These are phyloP conservation scores for Anguilla japonica DNA, from an alignment of 2,113 vertebrate species.

Conservation along the genomic window DNA sequence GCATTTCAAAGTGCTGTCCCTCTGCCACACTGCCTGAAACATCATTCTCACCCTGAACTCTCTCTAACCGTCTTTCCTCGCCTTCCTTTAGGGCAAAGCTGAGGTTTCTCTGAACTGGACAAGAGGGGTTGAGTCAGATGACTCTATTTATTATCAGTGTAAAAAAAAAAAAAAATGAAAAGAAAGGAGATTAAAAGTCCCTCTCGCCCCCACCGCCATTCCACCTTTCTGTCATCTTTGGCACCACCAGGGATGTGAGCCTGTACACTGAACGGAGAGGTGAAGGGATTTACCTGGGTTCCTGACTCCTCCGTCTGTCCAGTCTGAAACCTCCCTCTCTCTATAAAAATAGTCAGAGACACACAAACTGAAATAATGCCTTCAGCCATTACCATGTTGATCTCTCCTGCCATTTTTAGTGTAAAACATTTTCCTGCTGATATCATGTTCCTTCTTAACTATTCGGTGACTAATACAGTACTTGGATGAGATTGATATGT, in stretches of 20 bases:
- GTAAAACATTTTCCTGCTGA: background rate
- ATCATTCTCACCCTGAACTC: background rate
- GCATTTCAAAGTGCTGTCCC: background rate
- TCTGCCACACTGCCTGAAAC: background rate
- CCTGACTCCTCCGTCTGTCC: background rate
- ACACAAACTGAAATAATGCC: background rate
- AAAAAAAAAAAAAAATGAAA: no score
- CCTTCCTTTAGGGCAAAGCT: background rate
- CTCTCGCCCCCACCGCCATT: background rate
- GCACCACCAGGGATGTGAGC: no score
- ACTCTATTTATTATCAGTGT: background rate
- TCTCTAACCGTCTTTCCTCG: background rate
- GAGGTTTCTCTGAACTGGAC: background rate
- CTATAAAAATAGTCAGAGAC: conserved; percentile 6
- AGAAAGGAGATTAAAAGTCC: background rate
- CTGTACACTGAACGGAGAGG: background rate
- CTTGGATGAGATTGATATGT: background rate
- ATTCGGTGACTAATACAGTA: background rate
- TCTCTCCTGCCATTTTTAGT: background rate
- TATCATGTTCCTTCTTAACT: background rate
- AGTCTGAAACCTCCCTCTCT: background rate
- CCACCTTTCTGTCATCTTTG: background rate
- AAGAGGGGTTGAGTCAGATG: background rate
- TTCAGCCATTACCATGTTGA: background rate
- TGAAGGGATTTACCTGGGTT: conserved; percentile 11